Evolutionary conservation across 2,113 vertebrate species (phyloP), one percentile per base, ranked within the genome.

Genomic region (Chauna torquata): DNA sequence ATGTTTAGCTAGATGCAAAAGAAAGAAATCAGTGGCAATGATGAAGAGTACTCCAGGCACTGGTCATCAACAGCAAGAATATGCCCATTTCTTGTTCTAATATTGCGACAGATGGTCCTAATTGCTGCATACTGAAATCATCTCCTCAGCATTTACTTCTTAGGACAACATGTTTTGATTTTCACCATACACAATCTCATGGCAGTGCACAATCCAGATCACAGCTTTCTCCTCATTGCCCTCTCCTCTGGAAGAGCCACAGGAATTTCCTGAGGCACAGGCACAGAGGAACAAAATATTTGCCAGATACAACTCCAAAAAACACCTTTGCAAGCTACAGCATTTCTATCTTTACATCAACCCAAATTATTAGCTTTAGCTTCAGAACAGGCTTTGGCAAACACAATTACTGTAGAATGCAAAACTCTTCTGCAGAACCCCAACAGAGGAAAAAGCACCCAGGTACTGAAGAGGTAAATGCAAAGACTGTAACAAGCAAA

Each of bases 401-500:
- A 70, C 34, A 40, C 5, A 45, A 2, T 17, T 54, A 57, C 9
- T 64, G 4, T 2, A 62, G 72, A 45, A 54, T 14, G 12, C 40
- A 88, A 30, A 11, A 44, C 11, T 57, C 71, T 69, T 65, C 54
- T 52, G 22, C 64, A 85, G 75, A 82, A 30, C 9, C 19, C 38
- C 12, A 42, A 1, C 1, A 32, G 76, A 3, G 20, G 34, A 72
- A 86, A 80, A 61, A 76, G 34, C 23, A 81, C 11, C 4, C 36
- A 66, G 24, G 25, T 4, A 61, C 24, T 19, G 30, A 72, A 52
- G 36, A 62, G 4, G 24, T 34, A 72, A 86, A 36, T 18, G 27
- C 55, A 76, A 94, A 84, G 0, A 65, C 62, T 47, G 9, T 23
- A 45, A 57, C 1, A 5, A 92, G 34, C 0, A 0, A 86, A 86